Percentiles rank a stretch among this genome's conserved stretches.
phyloP scores from a whole-genome alignment of 2,797 vertebrate species.

The Gouania willdenowi region DNA sequence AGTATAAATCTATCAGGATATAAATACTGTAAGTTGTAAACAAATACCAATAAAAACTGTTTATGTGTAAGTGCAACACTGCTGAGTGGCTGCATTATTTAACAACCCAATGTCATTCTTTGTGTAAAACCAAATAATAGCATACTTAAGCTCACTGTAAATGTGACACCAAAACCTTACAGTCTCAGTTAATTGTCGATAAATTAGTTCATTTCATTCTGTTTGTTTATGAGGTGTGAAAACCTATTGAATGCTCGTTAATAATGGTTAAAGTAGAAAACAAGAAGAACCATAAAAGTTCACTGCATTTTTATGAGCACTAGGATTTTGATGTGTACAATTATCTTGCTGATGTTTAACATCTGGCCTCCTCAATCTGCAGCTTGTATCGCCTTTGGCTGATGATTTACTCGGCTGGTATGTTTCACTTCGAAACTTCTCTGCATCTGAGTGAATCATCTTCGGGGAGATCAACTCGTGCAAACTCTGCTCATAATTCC shows the following conservation, averaged over 20 bases:
- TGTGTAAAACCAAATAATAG: no score
- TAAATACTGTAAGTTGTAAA: no score
- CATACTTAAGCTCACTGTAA: no score
- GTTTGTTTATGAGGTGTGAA: no score
- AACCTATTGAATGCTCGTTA: neutral
- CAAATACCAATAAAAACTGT: no score
- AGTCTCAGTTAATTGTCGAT: no score
- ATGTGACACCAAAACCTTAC: no score
- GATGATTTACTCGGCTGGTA: constrained; percentile 1
- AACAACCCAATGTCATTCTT: no score
- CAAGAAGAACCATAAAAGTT: neutral
- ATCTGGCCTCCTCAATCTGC: neutral
- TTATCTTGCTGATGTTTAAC: constrained; percentile 6
- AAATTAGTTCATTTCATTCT: no score
- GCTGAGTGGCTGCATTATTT: no score
- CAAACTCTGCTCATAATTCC: constrained; percentile 3
- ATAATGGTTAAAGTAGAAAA: neutral
- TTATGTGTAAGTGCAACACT: no score
- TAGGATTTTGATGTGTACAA: neutral
- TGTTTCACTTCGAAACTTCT: constrained; percentile 3
- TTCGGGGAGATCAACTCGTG: constrained; percentile 8
- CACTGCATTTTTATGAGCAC: neutral
- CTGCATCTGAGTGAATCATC: constrained; percentile 7
- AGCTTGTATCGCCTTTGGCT: neutral
- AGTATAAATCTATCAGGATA: no score